Conservation (phyloP, 2,113 vertebrate species). For the Zosterops lateralis region DNA sequence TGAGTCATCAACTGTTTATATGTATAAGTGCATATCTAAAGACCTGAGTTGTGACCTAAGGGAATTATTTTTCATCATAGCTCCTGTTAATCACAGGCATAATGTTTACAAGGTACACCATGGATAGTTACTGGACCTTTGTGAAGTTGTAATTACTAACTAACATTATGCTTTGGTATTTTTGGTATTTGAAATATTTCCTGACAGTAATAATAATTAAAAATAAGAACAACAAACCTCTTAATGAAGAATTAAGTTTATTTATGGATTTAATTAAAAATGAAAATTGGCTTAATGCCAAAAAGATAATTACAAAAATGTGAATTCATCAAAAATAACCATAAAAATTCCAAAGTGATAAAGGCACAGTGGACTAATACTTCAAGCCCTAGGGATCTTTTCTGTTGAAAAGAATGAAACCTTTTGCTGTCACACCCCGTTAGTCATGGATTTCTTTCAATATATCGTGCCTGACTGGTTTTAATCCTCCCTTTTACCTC, state of each 20-base stretch:
- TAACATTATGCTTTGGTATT: conserved; percentile 70
- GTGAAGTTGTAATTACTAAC: conserved; percentile 66
- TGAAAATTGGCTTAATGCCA: conserved; percentile 73
- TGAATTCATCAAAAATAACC: conserved; percentile 77
- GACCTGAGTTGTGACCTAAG: neutral
- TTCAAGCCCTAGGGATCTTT: conserved; percentile 71
- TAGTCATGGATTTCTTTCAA: conserved; percentile 82
- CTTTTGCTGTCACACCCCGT: conserved; percentile 77
- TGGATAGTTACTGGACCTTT: conserved; percentile 54
- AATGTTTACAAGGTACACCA: conserved; percentile 18
- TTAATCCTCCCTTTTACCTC: conserved; percentile 76
- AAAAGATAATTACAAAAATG: conserved; percentile 73
- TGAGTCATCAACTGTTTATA: neutral
- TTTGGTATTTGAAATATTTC: conserved; percentile 81
- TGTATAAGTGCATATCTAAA: neutral
- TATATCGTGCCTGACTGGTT: conserved; percentile 67
- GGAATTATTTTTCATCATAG: neutral
- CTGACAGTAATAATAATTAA: conserved; percentile 64
- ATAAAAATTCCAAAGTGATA: conserved; percentile 83
- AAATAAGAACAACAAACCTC: conserved; percentile 73
- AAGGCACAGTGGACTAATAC: conserved; percentile 74
- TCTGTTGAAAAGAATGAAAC: conserved; percentile 78
- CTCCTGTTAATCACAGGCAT: neutral
- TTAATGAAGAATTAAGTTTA: conserved; percentile 78
- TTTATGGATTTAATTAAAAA: conserved; percentile 81